These are phyloP conservation scores for Oreochromis mossambicus DNA, from an alignment of 2,797 vertebrate genomes.

Conservation along the genomic window DNA sequence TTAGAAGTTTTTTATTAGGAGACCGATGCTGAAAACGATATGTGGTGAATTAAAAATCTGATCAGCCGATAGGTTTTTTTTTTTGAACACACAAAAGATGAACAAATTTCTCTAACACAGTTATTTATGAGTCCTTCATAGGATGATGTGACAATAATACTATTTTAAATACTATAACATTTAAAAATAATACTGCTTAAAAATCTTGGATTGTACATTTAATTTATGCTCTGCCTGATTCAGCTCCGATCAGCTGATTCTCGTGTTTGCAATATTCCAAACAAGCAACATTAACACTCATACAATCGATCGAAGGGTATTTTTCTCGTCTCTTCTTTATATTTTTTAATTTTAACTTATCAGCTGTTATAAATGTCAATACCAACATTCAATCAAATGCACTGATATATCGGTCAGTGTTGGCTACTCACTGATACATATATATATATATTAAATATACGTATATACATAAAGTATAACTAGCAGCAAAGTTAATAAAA, in stretches of 20 bases:
- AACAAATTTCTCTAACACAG: neutral
- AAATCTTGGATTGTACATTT: neutral
- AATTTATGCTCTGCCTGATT: neutral
- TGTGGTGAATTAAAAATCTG: neutral
- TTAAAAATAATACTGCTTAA: too few relatives aligned
- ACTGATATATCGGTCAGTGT: neutral
- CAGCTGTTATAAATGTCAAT: neutral
- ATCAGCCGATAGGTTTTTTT: neutral
- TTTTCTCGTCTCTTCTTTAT: neutral
- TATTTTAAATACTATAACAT: too few relatives aligned
- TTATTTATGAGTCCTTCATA: neutral
- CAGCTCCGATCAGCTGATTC: neutral
- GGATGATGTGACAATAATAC: too few relatives aligned
- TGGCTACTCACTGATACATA: neutral
- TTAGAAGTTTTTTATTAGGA: neutral
- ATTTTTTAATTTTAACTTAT: neutral
- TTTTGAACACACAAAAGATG: neutral
- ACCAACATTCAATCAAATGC: neutral
- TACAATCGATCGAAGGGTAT: neutral
- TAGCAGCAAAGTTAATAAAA: neutral
- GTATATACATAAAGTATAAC: neutral
- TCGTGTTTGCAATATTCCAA: neutral
- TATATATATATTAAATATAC: neutral
- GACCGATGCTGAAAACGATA: rapidly evolving
- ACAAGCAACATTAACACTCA: neutral